A percentile compares a stretch with the other conserved stretches of the same genome.
Evolutionary conservation across 2,113 vertebrate species (phyloP).

Genomic region (Sebastes schlegelii): DNA sequence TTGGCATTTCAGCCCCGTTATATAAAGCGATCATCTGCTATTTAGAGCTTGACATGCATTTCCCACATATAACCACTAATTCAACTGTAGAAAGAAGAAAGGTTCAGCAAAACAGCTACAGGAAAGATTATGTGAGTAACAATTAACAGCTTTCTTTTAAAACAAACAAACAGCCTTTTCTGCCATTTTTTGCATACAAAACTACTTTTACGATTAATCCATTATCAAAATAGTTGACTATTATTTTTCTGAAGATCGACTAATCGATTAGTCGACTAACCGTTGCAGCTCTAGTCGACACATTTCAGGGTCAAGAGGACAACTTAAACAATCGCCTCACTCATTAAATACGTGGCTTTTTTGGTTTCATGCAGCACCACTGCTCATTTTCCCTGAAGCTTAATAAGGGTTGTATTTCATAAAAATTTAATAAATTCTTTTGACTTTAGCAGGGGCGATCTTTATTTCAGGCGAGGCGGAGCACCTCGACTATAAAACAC

Average conservation of each 20-base stretch:
- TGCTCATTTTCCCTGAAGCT: not conserved
- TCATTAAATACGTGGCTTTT: not conserved
- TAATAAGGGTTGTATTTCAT: not conserved
- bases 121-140: not conserved
- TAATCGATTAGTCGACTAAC: too few species aligned
- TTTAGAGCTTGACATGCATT: conserved; percentile 32
- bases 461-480: not conserved
- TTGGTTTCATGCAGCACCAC: not conserved
- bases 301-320: not conserved
- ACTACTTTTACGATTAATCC: too few species aligned
- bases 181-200: too few species aligned
- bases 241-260: too few species aligned
- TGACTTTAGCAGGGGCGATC: not conserved
- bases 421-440: not conserved
- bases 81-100: not conserved
- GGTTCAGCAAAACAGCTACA: not conserved
- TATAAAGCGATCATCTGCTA: conserved; percentile 42
- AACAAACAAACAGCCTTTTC: too few species aligned
- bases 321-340: not conserved
- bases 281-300: not conserved
- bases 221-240: too few species aligned
- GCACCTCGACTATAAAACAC: not conserved
- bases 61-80: conserved; percentile 16
- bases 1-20: conserved; percentile 38
- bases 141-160: not conserved